Evolutionary conservation across 1,140 invertebrate species (phyloP).

Genomic region (Cardiocondyla obscurior): DNA sequence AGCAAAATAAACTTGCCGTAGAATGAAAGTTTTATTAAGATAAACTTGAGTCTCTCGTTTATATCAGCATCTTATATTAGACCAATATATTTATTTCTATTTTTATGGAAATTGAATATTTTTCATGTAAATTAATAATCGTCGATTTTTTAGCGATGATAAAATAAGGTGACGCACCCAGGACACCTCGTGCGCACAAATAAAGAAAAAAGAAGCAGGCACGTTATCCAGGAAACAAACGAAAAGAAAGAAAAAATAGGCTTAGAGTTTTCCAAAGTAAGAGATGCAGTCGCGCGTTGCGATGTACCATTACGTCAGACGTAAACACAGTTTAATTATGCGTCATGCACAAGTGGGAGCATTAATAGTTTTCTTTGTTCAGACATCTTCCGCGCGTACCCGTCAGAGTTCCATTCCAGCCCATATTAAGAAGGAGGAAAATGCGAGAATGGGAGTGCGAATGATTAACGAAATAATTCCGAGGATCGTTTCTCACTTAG

Average conservation of each 20-base stretch:
- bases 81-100: neutral
- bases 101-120: neutral
- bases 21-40: neutral
- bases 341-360: slow-evolving; percentile 43
- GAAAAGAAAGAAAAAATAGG: too few species aligned
- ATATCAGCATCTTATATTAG: neutral
- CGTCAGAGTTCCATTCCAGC: neutral
- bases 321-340: slow-evolving; percentile 47
- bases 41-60: neutral
- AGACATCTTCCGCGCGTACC: neutral
- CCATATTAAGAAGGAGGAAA: slow-evolving; percentile 32
- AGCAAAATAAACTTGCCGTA: neutral
- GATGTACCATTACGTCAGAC: slow-evolving; percentile 26
- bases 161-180: neutral
- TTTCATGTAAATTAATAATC: neutral
- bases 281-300: neutral
- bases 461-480: slow-evolving; percentile 11
- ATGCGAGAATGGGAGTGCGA: neutral
- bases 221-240: neutral
- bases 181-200: neutral
- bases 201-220: neutral
- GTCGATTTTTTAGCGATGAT: neutral
- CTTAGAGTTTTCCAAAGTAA: neutral
- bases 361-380: slow-evolving; percentile 41
- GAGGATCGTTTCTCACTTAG: neutral